Evolutionary conservation across 2,888 invertebrate species (phyloP).

Genomic region (Griposia aprilina): DNA sequence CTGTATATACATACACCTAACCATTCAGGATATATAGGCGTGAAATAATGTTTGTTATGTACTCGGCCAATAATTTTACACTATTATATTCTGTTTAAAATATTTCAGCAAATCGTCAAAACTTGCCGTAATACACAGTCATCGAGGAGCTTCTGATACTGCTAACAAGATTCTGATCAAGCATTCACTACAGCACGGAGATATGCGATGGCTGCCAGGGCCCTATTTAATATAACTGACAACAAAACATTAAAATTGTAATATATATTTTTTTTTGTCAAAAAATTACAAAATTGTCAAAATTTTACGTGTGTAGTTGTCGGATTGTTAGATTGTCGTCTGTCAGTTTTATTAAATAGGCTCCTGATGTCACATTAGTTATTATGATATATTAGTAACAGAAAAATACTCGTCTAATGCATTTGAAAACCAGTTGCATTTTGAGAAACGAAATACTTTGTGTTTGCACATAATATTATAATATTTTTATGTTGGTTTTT

Average conservation of each 20-base stretch:
- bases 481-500: neutral
- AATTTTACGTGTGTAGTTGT: neutral
- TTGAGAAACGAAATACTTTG: no score
- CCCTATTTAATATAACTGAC: neutral
- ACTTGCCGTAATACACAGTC: neutral
- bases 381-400: neutral
- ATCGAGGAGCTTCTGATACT: neutral
- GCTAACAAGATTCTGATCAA: neutral
- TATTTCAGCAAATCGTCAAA: conserved; percentile 4
- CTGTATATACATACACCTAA: neutral
- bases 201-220: neutral
- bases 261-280: neutral
- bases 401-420: neutral
- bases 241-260: neutral
- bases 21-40: neutral
- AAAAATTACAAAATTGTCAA: neutral
- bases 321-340: neutral
- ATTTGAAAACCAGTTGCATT: neutral
- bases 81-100: neutral
- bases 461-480: no score
- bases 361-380: neutral
- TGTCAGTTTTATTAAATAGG: neutral
- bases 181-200: neutral
- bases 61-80: neutral
- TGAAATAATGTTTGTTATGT: neutral